phyloP scores from a whole-genome alignment of 30 jellyfish, hydroid and myxozoan species.

The Rhopilema esculentum region DNA sequence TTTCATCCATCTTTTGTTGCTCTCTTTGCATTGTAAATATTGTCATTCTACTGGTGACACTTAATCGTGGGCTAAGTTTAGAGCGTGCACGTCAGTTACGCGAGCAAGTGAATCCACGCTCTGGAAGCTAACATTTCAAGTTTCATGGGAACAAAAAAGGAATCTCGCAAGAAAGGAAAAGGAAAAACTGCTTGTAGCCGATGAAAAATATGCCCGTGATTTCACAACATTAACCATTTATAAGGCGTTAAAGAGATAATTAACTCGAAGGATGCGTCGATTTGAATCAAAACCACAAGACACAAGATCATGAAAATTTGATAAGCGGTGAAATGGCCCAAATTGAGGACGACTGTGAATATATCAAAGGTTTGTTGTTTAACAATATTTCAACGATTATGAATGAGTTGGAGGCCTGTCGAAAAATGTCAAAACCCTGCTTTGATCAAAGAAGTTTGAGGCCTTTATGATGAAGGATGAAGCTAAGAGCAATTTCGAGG shows the following conservation, averaged over 20 bases:
- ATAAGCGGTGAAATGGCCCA: constrained; percentile 20
- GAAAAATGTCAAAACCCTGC: background rate
- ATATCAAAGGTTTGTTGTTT: constrained; percentile 12
- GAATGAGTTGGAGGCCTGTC: background rate
- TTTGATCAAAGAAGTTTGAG: background rate
- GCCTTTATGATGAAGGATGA: background rate
- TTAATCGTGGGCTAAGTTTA: background rate
- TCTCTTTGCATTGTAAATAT: constrained; percentile 5
- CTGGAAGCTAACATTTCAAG: background rate
- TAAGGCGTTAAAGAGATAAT: constrained; percentile 2
- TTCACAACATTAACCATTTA: constrained; percentile 5
- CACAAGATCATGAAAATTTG: constrained; percentile 22
- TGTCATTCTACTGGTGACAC: constrained; percentile 17
- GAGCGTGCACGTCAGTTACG: background rate
- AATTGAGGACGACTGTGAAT: background rate
- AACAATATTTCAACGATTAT: background rate
- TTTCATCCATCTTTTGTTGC: constrained; percentile 16
- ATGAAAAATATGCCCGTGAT: background rate
- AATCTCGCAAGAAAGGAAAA: too few species aligned
- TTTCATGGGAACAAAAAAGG: background rate
- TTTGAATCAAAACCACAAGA: constrained; percentile 18
- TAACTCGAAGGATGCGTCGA: constrained; percentile 10
- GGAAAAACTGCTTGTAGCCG: background rate
- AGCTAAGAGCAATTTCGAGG: constrained; percentile 11
- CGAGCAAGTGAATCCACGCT: background rate